phyloP scores from a whole-genome alignment of 1,140 invertebrate genomes.

The Camponotus vicinus region DNA sequence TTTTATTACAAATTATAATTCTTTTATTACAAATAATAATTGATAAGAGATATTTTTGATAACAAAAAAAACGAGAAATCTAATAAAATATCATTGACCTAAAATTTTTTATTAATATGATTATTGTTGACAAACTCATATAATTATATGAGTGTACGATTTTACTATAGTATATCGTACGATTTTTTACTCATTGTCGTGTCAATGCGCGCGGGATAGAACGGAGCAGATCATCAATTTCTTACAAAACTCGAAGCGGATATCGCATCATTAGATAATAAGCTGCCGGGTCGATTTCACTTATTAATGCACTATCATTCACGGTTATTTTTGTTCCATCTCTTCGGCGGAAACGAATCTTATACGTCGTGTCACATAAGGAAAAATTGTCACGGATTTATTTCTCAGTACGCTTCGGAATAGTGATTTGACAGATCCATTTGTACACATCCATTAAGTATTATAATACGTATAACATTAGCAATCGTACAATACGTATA shows the following conservation, averaged over 20 bases:
- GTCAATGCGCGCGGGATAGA: not conserved
- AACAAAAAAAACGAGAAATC: too few relatives aligned
- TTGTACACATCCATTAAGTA: not conserved
- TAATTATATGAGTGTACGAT: not conserved
- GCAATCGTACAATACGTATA: not conserved
- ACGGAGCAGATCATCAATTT: slow-evolving; percentile 20
- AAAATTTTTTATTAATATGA: not conserved
- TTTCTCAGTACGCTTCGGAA: not conserved
- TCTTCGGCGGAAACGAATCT: slow-evolving; percentile 7
- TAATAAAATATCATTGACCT: not conserved
- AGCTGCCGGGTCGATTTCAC: slow-evolving; percentile 38
- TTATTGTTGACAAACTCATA: slow-evolving; percentile 10
- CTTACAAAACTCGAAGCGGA: slow-evolving; percentile 2
- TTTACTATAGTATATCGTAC: not conserved
- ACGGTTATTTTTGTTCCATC: not conserved
- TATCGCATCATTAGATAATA: slow-evolving; percentile 22
- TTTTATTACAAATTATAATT: not conserved
- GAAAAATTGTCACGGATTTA: not conserved
- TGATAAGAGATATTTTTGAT: not conserved
- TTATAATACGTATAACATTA: not conserved
- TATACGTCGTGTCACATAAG: slow-evolving; percentile 2
- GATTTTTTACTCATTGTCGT: not conserved
- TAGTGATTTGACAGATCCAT: not conserved
- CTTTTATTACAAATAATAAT: not conserved
- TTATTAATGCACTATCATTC: slow-evolving; percentile 10